Evolutionary conservation across 2,888 invertebrate species (phyloP), one percentile per base, ranked within the genome.

Genomic region (Polyploca ridens): DNA sequence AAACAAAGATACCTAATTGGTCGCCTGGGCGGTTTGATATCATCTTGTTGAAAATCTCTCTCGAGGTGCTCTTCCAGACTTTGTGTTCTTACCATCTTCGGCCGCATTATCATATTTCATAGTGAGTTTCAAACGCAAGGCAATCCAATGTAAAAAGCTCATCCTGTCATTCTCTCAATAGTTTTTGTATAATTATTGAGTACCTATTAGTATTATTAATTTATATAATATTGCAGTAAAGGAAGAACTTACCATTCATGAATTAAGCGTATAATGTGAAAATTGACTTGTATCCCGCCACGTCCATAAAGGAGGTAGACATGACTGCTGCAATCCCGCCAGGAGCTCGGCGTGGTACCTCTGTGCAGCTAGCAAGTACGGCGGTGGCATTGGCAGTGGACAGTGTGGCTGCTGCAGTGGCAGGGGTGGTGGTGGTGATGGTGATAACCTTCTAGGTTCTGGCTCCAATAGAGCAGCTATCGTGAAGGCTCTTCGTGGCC

Each of bases 261-360:
- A 94, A 86, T 94, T 93, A 84, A 94, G 93, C 83, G 93, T 94
- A 81, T 94, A 94, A 82, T 93, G 93, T 87, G 93, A 88, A 75
- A 93, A 92, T 80, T 94, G 93, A 83, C 88, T 91, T 67, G 90
- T 89, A 73, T 94, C 93, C 73, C 93, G 85, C 93, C 93, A 94
- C 60, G 93, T 94, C 93, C 93, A 94, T 7, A 94, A 79, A 27
- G 93, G 93, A 58, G 93, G 93, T 67, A 94, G 74, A 69, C 93
- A 93, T 65, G 93, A 92, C 72, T 94, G 93, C 70, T 94, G 93
- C 64, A 94, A 77, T 64, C 91, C 90, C 6, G 93, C 93, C n/a
- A 94, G 80, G 60, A 94, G 86, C 67, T 94, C 93, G 2, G 94
- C 93, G 74, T 94, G 94, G 77, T 94, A 94, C 64, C 94, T 85